Percentiles rank a stretch among this genome's conserved stretches.
Conservation (phyloP, 2,797 vertebrate species). For the Ciconia nigra region DNA sequence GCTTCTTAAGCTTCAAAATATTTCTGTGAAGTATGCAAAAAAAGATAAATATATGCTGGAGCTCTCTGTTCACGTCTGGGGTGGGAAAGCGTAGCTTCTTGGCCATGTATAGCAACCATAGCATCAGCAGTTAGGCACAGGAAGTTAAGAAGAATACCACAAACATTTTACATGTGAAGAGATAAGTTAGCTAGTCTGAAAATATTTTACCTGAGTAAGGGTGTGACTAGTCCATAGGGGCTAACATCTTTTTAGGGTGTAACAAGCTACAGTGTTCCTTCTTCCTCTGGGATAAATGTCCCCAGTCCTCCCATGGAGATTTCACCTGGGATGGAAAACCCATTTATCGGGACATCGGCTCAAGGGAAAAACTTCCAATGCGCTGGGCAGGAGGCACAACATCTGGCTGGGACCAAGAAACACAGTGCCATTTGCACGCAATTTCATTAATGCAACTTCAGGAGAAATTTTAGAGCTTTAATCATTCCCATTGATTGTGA, state of each 20-base stretch:
- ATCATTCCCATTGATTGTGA: not conserved
- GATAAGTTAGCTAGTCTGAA: not conserved
- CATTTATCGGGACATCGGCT: not conserved
- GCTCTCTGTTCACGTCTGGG: not conserved
- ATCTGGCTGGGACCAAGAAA: not conserved
- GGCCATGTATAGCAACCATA: not conserved
- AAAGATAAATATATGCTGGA: not conserved
- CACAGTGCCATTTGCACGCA: not conserved
- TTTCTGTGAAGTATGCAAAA: not conserved
- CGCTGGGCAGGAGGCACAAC: not conserved
- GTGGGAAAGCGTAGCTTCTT: not conserved
- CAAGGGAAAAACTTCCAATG: not conserved
- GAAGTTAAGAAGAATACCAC: slow-evolving; percentile 59
- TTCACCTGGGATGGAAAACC: not conserved
- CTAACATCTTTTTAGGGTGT: not conserved
- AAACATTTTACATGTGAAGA: slow-evolving; percentile 21
- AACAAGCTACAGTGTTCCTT: not conserved
- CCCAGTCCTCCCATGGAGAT: not conserved
- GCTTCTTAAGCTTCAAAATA: slow-evolving; percentile 27
- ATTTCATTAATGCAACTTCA: not conserved
- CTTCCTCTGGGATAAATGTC: not conserved
- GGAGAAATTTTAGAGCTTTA: slow-evolving; percentile 11
- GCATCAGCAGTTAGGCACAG: slow-evolving; percentile 51
- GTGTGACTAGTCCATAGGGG: not conserved
- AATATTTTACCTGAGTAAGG: slow-evolving; percentile 12